Base-by-base conservation (phyloP, 2,888 invertebrate genomes). In the Lucinisca nassula region DNA sequence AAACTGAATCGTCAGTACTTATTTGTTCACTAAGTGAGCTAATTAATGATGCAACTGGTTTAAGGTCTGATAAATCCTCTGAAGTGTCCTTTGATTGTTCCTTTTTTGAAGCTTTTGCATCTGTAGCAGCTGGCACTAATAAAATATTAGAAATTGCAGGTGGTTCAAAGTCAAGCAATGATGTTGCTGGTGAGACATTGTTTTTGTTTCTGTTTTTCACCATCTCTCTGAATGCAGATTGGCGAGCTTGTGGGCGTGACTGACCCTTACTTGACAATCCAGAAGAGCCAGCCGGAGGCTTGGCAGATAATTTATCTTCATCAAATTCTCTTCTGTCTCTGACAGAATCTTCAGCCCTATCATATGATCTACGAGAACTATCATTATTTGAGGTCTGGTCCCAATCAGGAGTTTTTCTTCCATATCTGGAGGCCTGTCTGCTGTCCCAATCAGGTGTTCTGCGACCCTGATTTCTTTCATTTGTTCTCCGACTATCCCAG, bases 131-230 rank as follows among this genome's bases (percentile, higher is more conserved):
- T 12, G 95, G 94, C 14, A 93, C 93, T 75, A 94, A 86, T 2
- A 94, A 83, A 35, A 94, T 93, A 74, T 93, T 93, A 45, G 91
- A 84, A 37, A 92, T 82, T 12, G 84, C 91, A 51, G 89, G 93
- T 82, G 94, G 87, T 32, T 93, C 91, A 74, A 93, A 93, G 78
- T 95, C 95, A 95, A 95, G 95, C 51, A 96, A 84, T 0, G 95
- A 95, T 27, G 95, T 94, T 8, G 95, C 95, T 10, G 95, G 95
- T 0, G 95, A 95, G 86, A 95, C 92, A 79, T 93, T 95, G 73
- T 94, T 92, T 76, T 93, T 93, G 40, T 70, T 82, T 49, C 90
- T 76, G 27, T 77, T 86, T 51, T 78, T 85, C 77, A 89, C 90
- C 51, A 92, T 92, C 24, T 91, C 90, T 72, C 92, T 92, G 84